phyloP scores from a whole-genome alignment of 2,113 vertebrate species.

The Phrynosoma platyrhinos region DNA sequence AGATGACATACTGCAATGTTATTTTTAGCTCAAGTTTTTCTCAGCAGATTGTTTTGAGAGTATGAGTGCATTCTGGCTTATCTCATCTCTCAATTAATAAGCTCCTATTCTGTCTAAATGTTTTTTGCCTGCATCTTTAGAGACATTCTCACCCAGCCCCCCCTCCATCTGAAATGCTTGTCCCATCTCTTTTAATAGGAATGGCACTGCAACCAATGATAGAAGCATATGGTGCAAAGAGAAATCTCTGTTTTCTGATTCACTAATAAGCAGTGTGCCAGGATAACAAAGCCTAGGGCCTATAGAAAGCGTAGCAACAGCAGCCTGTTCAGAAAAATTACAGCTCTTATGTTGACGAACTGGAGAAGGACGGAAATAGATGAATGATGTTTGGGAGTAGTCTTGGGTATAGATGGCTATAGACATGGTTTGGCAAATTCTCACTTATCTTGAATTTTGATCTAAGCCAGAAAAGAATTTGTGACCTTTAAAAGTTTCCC shows the following conservation, averaged over 20 bases:
- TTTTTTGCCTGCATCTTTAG: slow-evolving; percentile 42
- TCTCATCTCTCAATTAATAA: slow-evolving; percentile 60
- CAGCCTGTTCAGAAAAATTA: neutral
- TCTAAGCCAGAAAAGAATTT: neutral
- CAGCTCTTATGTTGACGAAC: neutral
- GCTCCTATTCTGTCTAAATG: slow-evolving; percentile 38
- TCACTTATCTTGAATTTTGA: neutral
- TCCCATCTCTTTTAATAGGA: neutral
- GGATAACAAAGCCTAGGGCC: neutral
- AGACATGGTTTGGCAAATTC: neutral
- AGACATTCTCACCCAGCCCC: slow-evolving; percentile 27
- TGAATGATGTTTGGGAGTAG: neutral
- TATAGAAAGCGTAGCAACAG: neutral
- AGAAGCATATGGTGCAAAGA: neutral
- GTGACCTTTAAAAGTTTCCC: neutral
- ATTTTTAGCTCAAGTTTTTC: slow-evolving; percentile 72
- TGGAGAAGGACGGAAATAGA: neutral
- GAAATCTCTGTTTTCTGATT: neutral
- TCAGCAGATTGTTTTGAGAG: slow-evolving; percentile 42
- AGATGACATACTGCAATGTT: slow-evolving; percentile 65
- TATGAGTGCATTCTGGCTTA: slow-evolving; percentile 36
- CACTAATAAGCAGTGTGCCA: neutral
- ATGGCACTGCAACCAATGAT: neutral
- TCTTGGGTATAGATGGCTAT: neutral
- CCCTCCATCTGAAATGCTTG: neutral